Evolutionary conservation across 1,140 invertebrate genomes (phyloP), one percentile per base, ranked within the genome.

Genomic region (Wiebesia pumilae): DNA sequence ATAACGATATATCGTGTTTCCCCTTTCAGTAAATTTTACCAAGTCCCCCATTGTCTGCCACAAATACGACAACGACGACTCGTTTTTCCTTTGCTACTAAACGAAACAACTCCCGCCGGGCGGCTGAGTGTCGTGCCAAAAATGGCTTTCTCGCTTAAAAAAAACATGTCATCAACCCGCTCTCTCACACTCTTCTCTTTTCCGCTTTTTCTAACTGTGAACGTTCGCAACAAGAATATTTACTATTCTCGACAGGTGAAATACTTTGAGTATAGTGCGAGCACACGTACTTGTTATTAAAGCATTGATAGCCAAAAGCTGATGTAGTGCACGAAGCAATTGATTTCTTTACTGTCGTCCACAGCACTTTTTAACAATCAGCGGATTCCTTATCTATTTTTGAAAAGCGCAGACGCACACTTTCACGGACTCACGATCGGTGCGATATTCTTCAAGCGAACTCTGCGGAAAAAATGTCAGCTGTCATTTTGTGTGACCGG

Each of bases 11-110:
- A 73, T 58, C 47, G 73, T 35, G 73, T 80, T 67, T 43, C 77
- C 83, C 65, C 80, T 80, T 80, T 80, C 83, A 40, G 77, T 80
- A 79, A 84, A 85, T 85, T 85, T 85, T 43, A 85, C 83, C 40
- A 30, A 67, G 7, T 75, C 73, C 75, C 38, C 38, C 21, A 30
- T 47, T 30, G 27, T 54, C n/a, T 80, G 47, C 51, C 51, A 62
- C 51, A 62, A 54, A 35, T 24, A 30, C 33, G 78, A 33, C 47
- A n/a, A n/a, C n/a, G n/a, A n/a, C n/a, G n/a, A 62, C 33, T 38
- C 47, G 51, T n/a, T 58, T 80, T 58, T 54, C 21, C 33, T 38
- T n/a, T n/a, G 16, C n/a, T 47, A 30, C 43, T 77, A 77, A 77
- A 51, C 33, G 51, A 80, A 38, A 24, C 51, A 80, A 21, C 35